These are phyloP conservation scores for Epizoanthus fatuus DNA, from an alignment of 92 coral and sea anemone species.

Conservation along the genomic window DNA sequence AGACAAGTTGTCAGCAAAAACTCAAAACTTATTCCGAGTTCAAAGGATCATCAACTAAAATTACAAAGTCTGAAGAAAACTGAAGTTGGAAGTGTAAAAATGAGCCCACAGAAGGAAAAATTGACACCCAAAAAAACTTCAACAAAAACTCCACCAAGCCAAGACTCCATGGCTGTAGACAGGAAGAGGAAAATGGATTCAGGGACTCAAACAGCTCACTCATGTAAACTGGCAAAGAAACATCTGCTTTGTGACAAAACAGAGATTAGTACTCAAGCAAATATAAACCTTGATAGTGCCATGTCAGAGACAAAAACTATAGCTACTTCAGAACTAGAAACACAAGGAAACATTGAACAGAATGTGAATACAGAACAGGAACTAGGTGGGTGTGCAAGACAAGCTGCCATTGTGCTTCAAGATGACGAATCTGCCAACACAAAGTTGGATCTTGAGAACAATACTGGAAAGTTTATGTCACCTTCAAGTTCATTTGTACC, in stretches of 20 bases:
- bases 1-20: conserved; percentile 58
- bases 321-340: not conserved
- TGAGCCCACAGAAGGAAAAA: conserved; percentile 1
- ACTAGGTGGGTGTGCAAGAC: not conserved
- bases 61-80: conserved; percentile 48
- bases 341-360: conserved; percentile 2
- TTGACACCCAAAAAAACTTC: not conserved
- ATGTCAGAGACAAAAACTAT: not conserved
- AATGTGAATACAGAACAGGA: not conserved
- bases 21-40: conserved; percentile 48
- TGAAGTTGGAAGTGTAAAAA: conserved; percentile 31
- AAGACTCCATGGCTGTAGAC: not conserved
- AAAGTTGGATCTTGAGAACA: not conserved
- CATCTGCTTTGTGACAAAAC: not conserved
- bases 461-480: not conserved
- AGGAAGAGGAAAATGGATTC: conserved; percentile 28
- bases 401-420: not conserved
- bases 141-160: conserved; percentile 23
- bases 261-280: not conserved
- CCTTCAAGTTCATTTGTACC: not conserved
- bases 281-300: conserved; percentile 1
- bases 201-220: conserved; percentile 14
- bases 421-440: not conserved
- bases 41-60: conserved; percentile 14
- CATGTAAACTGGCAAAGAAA: not conserved